Evolutionary conservation across 2,888 invertebrate genomes (phyloP).

Genomic region (Clunio marinus): DNA sequence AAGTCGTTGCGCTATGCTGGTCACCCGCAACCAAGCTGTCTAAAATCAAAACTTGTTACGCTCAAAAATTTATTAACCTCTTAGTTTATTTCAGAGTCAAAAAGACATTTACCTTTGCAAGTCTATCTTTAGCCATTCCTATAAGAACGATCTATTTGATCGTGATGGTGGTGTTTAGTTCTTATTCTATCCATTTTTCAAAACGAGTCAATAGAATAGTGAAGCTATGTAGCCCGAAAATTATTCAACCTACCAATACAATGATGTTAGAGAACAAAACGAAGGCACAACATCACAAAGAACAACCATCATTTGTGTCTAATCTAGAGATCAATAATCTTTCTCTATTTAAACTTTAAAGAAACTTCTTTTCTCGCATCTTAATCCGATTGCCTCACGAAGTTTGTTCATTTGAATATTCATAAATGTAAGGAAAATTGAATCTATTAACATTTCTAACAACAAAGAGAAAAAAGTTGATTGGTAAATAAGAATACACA

Average conservation of each 20-base stretch:
- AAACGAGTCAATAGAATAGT: too few relatives aligned
- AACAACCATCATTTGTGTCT: constrained; percentile 37
- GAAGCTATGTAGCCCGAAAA: too few relatives aligned
- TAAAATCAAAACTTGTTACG: constrained; percentile 32
- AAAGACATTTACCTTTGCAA: constrained; percentile 36
- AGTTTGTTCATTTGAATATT: not conserved
- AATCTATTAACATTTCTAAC: constrained; percentile 34
- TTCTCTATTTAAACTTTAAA: not conserved
- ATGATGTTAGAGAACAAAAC: not conserved
- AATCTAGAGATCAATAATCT: constrained; percentile 39
- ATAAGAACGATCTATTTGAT: not conserved
- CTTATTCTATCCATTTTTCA: constrained; percentile 7
- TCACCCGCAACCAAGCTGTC: too few relatives aligned
- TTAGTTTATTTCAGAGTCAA: constrained; percentile 37
- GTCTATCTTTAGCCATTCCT: not conserved
- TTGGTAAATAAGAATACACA: too few relatives aligned
- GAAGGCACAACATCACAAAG: not conserved
- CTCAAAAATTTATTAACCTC: constrained; percentile 38
- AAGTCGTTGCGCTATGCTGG: not conserved
- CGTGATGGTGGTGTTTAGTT: constrained; percentile 32
- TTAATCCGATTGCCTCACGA: constrained; percentile 16
- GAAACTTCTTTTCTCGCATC: constrained; percentile 21
- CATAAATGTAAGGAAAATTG: constrained; percentile 13
- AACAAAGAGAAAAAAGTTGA: too few relatives aligned
- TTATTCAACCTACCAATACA: too few relatives aligned